These are phyloP conservation scores for Troides helena DNA, from an alignment of 2,888 invertebrate genomes.

Conservation along the genomic window DNA sequence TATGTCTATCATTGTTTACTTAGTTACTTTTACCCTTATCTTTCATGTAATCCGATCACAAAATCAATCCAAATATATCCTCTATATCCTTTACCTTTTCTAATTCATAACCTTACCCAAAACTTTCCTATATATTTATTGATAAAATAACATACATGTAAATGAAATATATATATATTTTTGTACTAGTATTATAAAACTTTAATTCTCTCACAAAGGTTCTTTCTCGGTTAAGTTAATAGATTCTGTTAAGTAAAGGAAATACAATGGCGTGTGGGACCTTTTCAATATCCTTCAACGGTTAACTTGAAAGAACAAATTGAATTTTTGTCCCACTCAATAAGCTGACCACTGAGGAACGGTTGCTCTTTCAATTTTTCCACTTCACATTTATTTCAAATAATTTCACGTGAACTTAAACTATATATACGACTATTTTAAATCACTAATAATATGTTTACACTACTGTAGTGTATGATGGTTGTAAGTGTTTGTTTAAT, in stretches of 20 bases:
- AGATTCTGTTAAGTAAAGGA: constrained; percentile 7
- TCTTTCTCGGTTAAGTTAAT: background rate
- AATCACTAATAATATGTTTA: too few species aligned
- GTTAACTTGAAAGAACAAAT: constrained; percentile 19
- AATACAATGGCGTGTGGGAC: constrained; percentile 15
- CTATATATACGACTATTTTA: background rate
- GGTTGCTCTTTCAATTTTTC: constrained; percentile 9
- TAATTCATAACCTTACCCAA: too few species aligned
- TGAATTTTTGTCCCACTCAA: constrained; percentile 25
- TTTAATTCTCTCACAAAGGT: background rate
- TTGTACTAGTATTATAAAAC: background rate
- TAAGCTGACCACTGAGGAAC: constrained; percentile 3
- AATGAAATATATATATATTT: too few species aligned
- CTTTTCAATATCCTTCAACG: constrained; percentile 12
- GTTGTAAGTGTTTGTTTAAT: too few species aligned
- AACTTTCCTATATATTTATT: too few species aligned
- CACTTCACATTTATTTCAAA: background rate
- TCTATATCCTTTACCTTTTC: too few species aligned
- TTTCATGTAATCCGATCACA: too few species aligned
- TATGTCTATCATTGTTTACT: too few species aligned
- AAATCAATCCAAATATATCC: too few species aligned
- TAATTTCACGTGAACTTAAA: background rate
- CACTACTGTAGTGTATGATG: too few species aligned
- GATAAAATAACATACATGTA: too few species aligned
- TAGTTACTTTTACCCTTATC: too few species aligned